Conservation (phyloP, 2,113 vertebrate genomes). For the Coreoperca whiteheadi region DNA sequence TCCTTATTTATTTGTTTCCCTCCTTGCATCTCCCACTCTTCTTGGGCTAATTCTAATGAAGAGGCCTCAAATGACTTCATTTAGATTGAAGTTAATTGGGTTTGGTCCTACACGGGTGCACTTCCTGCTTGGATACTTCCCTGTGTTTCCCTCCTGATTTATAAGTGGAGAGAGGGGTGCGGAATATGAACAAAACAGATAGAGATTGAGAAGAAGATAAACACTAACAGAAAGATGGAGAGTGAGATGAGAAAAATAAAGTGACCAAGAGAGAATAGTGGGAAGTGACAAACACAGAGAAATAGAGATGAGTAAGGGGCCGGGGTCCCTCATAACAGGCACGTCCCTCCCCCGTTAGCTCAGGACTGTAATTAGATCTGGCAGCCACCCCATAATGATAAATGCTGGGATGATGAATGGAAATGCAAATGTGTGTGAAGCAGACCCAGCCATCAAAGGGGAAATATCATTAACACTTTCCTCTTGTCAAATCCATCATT, state of each 20-base stretch:
- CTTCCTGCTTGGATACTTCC: conserved; percentile 89
- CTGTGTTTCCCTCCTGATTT: conserved; percentile 81
- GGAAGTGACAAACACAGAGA: conserved; percentile 69
- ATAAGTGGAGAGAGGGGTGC: background rate
- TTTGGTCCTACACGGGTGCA: conserved; percentile 90
- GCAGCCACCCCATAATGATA: conserved; percentile 94
- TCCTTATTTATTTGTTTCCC: conserved; percentile 72
- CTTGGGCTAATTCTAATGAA: conserved; percentile 87
- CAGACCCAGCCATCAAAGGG: conserved; percentile 90
- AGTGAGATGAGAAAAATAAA: conserved; percentile 62
- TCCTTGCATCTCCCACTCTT: conserved; percentile 53
- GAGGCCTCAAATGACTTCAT: conserved; percentile 88
- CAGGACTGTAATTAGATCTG: conserved; percentile 98
- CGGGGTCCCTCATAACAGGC: conserved; percentile 86
- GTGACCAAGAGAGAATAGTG: conserved; percentile 60
- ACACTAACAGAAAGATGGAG: conserved; percentile 50
- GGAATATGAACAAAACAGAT: conserved; percentile 59
- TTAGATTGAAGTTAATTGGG: conserved; percentile 92
- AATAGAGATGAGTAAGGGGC: conserved; percentile 82
- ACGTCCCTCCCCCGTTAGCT: conserved; percentile 88
- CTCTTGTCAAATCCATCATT: conserved; percentile 96
- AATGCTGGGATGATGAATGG: conserved; percentile 97
- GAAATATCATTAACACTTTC: conserved; percentile 95
- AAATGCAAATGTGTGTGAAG: conserved; percentile 96
- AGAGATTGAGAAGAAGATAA: conserved; percentile 51